Conservation (phyloP, 2,113 vertebrate species). For the Cyanoramphus novaezelandiae region DNA sequence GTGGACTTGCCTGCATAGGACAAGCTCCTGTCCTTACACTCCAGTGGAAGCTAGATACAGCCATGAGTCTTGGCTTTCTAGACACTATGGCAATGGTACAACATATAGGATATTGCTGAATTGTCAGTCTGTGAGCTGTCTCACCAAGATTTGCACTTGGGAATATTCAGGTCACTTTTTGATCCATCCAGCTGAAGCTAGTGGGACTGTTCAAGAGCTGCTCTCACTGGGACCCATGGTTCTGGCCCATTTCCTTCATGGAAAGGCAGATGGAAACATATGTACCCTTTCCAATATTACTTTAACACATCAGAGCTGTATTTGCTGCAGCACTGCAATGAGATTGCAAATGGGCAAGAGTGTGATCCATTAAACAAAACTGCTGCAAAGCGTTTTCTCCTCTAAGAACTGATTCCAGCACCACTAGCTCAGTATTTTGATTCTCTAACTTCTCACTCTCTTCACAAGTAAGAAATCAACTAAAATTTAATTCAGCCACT, state of each 20-base stretch:
- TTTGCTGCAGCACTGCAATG: neutral
- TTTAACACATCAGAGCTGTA: neutral
- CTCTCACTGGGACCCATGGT: accelerated
- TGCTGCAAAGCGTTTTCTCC: neutral
- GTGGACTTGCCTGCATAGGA: neutral
- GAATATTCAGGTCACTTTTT: neutral
- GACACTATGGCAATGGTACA: neutral
- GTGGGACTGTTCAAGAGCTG: neutral
- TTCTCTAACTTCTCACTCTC: neutral
- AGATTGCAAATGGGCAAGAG: neutral
- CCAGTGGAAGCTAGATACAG: neutral
- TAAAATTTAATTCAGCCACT: neutral
- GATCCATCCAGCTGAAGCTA: neutral
- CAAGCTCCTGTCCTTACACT: neutral
- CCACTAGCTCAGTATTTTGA: neutral
- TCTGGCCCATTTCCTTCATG: neutral
- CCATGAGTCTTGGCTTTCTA: neutral
- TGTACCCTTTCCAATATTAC: neutral
- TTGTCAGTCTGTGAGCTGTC: neutral
- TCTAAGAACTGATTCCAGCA: neutral
- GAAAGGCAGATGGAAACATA: neutral
- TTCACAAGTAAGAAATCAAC: neutral
- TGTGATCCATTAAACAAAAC: neutral
- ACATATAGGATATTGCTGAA: neutral
- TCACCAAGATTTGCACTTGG: neutral